phyloP scores from a whole-genome alignment of 2,113 vertebrate genomes.

The Calyptomena viridis region DNA sequence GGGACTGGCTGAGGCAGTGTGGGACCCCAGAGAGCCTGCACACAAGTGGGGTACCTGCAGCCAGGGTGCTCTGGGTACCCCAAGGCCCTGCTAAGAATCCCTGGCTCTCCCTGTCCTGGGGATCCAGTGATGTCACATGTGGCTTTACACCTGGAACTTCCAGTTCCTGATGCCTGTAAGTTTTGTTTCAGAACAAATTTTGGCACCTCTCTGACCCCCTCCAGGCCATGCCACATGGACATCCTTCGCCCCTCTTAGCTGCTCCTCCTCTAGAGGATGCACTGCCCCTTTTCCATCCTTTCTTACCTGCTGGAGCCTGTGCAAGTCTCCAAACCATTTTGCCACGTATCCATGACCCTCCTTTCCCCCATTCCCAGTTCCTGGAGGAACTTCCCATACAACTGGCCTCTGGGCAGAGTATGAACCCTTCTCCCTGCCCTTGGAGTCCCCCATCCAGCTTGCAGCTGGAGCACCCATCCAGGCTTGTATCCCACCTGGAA shows the following conservation, averaged over 20 bases:
- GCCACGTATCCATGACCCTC: not conserved
- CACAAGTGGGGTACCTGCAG: rapidly evolving
- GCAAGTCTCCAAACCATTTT: not conserved
- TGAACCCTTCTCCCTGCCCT: not conserved
- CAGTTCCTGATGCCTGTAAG: not conserved
- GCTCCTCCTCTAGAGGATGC: not conserved
- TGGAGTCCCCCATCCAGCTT: not conserved
- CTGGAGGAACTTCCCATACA: not conserved
- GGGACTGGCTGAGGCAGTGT: not conserved
- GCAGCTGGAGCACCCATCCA: not conserved
- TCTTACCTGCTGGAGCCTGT: not conserved
- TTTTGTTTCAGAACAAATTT: not conserved
- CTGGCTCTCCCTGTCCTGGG: not conserved
- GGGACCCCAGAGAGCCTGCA: not conserved
- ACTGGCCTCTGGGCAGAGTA: not conserved
- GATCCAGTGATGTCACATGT: not conserved
- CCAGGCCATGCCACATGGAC: not conserved
- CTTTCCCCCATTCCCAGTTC: not conserved
- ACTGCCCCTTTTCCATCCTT: not conserved
- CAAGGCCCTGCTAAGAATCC: not conserved
- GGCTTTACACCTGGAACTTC: not conserved
- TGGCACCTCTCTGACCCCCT: not conserved
- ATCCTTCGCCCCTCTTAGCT: not conserved
- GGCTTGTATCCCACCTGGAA: not conserved
- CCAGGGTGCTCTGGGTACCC: not conserved